A percentile compares a stretch with the other conserved stretches of the same genome.
phyloP scores from a whole-genome alignment of 2,797 vertebrate genomes.

The Dipus sagitta region DNA sequence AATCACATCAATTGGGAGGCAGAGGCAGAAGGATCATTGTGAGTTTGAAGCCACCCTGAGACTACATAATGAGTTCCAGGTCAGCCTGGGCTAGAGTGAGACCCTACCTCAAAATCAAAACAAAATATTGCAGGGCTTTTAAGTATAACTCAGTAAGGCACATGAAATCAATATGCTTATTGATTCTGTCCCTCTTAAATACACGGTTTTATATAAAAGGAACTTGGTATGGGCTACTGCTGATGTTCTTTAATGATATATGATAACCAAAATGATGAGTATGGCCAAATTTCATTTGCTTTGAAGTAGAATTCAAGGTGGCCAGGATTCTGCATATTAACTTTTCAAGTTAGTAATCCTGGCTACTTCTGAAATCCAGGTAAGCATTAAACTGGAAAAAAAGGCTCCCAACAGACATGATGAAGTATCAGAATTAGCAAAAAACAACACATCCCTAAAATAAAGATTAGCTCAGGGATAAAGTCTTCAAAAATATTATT shows the following conservation, averaged over 20 bases:
- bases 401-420: neutral
- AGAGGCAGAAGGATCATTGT: too few relatives aligned
- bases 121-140: too few relatives aligned
- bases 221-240: neutral
- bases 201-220: neutral
- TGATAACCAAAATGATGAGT: neutral
- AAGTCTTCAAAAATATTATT: conserved; percentile 16
- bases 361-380: neutral
- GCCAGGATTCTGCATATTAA: neutral
- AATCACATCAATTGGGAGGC: too few relatives aligned
- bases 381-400: conserved; percentile 1
- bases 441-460: neutral
- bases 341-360: neutral
- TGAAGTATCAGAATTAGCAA: neutral
- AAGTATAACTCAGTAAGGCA: neutral
- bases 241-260: neutral
- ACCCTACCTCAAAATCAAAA: too few relatives aligned
- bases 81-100: too few relatives aligned
- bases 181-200: neutral
- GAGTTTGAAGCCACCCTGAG: too few relatives aligned
- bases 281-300: neutral
- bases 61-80: too few relatives aligned
- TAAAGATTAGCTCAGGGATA: neutral
- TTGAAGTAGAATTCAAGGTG: neutral
- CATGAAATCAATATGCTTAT: neutral